Conservation (phyloP, 2,797 vertebrate genomes). For the Acanthornis magna region DNA sequence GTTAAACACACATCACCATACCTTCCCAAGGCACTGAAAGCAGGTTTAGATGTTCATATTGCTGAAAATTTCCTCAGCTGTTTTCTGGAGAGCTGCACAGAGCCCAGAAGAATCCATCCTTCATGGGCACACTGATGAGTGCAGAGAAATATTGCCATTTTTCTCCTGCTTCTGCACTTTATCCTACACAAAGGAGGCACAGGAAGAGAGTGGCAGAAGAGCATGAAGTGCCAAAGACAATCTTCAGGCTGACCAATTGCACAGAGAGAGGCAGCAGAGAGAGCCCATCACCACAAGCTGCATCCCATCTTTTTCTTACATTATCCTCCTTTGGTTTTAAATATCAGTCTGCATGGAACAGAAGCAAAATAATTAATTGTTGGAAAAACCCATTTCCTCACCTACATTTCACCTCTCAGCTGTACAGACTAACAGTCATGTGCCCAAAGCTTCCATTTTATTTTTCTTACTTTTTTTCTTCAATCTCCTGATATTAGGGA, state of each 20-base stretch:
- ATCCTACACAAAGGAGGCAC: background rate
- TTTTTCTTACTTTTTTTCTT: background rate
- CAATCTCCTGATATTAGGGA: background rate
- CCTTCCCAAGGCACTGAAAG: background rate
- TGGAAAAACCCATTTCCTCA: background rate
- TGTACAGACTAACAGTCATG: background rate
- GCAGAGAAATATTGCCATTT: background rate
- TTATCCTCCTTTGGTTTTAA: background rate
- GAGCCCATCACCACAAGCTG: background rate
- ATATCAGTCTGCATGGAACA: background rate
- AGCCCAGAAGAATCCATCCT: background rate
- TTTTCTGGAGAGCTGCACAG: background rate
- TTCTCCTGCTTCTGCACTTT: background rate
- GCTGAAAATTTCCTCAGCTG: background rate
- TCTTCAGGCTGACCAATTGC: fast-evolving
- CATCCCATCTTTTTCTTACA: background rate
- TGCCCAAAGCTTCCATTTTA: background rate
- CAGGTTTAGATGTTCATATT: background rate
- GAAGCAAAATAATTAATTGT: background rate
- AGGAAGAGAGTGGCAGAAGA: background rate
- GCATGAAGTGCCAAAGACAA: background rate
- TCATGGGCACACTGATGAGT: fast-evolving
- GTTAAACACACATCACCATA: fast-evolving
- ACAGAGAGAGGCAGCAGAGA: background rate
- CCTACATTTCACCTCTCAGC: background rate